These are phyloP conservation scores for Picathartes gymnocephalus DNA, from an alignment of 2,113 vertebrate genomes.

Conservation along the genomic window DNA sequence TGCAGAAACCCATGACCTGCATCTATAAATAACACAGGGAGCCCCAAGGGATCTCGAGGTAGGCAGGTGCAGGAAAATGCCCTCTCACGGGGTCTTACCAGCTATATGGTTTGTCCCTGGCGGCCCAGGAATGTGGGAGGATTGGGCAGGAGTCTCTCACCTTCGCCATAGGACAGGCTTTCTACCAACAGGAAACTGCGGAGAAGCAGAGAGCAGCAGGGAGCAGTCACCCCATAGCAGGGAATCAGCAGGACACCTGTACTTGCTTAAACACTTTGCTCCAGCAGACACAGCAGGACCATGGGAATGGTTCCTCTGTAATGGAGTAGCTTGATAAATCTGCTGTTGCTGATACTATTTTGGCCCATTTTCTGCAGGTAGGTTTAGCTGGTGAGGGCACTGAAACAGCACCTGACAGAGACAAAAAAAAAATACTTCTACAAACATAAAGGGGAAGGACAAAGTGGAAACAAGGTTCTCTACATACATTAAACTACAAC, in stretches of 20 bases:
- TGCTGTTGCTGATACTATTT: background rate
- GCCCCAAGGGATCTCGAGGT: background rate
- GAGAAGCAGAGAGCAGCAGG: background rate
- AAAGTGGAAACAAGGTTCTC: background rate
- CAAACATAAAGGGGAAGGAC: background rate
- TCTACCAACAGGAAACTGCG: background rate
- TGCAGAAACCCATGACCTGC: rapidly evolving
- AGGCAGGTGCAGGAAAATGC: background rate
- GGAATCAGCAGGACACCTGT: background rate
- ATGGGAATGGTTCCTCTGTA: background rate
- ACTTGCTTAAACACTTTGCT: background rate
- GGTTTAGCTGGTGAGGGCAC: background rate
- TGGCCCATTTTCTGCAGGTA: background rate
- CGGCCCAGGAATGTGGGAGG: too few relatives aligned
- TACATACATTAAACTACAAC: background rate
- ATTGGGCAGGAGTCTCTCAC: background rate
- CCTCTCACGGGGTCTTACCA: background rate
- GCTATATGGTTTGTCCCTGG: background rate
- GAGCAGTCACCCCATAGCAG: background rate
- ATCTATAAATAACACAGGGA: background rate
- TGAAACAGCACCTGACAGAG: background rate
- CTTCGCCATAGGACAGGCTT: background rate
- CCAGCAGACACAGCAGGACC: background rate
- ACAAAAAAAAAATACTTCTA: too few relatives aligned
- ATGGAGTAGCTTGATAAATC: background rate